Conservation (phyloP, 2,888 invertebrate genomes). For the Andrena flavipes region DNA sequence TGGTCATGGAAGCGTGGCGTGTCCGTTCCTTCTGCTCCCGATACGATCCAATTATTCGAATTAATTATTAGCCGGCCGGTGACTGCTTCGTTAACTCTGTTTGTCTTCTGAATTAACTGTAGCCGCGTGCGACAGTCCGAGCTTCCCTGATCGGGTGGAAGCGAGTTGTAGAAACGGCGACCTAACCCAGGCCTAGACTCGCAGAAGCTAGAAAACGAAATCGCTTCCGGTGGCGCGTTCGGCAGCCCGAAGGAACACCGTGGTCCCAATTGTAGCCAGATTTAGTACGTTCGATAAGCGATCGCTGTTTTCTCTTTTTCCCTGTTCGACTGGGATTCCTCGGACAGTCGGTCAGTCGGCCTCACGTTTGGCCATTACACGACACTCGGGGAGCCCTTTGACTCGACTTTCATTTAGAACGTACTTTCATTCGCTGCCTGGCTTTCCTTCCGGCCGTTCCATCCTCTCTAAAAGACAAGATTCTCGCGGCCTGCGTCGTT, state of each 20-base stretch:
- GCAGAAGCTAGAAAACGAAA: background rate
- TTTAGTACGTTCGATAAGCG: constrained; percentile 56
- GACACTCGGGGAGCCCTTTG: constrained; percentile 41
- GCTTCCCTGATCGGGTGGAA: no score
- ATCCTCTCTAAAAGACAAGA: background rate
- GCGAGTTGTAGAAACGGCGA: no score
- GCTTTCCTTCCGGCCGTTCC: constrained; percentile 12
- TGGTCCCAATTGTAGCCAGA: constrained; percentile 44
- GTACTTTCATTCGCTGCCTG: constrained; percentile 30
- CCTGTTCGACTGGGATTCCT: constrained; percentile 35
- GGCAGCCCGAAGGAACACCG: background rate
- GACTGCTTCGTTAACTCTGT: constrained; percentile 11
- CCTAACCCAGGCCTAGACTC: no score
- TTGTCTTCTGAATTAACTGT: background rate
- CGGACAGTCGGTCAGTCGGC: constrained; percentile 50
- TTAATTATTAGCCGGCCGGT: constrained; percentile 19
- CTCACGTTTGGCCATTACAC: constrained; percentile 34
- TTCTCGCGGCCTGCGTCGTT: background rate
- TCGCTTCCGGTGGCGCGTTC: background rate
- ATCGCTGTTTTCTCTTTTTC: constrained; percentile 48
- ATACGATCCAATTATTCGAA: constrained; percentile 35
- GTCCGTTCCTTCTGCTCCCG: constrained; percentile 15
- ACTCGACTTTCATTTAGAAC: constrained; percentile 46
- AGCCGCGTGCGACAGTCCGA: background rate
- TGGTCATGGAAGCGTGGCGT: constrained; percentile 43